A percentile compares a stretch with the other conserved stretches of the same genome.
Conservation (phyloP, 2,113 vertebrate species). For the Dascyllus trimaculatus region DNA sequence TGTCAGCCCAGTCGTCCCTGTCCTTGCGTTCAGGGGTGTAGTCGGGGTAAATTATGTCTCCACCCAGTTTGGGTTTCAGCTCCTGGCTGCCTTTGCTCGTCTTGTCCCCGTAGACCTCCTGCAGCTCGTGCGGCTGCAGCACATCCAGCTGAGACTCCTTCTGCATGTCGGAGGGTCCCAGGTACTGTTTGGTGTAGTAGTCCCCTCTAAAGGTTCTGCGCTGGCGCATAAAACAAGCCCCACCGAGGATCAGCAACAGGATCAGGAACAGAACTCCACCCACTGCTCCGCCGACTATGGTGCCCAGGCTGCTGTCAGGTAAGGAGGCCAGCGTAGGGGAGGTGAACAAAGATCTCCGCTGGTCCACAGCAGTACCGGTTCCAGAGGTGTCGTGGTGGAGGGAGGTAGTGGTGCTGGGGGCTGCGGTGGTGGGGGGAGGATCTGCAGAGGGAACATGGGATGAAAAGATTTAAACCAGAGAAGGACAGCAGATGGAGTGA, state of each 20-base stretch:
- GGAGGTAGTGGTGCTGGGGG: slow-evolving; percentile 88
- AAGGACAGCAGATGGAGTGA: slow-evolving; percentile 73
- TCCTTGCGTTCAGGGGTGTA: slow-evolving; percentile 92
- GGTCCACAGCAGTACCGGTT: slow-evolving; percentile 86
- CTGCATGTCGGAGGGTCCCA: slow-evolving; percentile 96
- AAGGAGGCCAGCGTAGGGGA: slow-evolving; percentile 89
- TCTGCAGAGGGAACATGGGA: slow-evolving; percentile 88
- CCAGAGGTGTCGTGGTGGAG: slow-evolving; percentile 83
- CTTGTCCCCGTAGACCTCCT: slow-evolving; percentile 93
- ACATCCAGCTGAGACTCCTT: slow-evolving; percentile 97
- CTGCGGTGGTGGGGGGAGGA: slow-evolving; percentile 93
- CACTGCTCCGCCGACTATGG: slow-evolving; percentile 90
- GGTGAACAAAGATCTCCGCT: slow-evolving; percentile 83
- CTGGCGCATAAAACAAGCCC: slow-evolving; percentile 90
- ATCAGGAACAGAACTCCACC: slow-evolving; percentile 93
- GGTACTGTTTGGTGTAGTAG: slow-evolving; percentile 99
- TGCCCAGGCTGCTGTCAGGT: slow-evolving; percentile 90
- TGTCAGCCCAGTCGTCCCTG: slow-evolving; percentile 89
- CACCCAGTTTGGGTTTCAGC: slow-evolving; percentile 91
- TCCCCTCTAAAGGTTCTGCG: slow-evolving; percentile 96
- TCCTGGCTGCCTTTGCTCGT: slow-evolving; percentile 92
- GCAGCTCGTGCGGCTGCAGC: slow-evolving; percentile 94
- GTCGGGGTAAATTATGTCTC: slow-evolving; percentile 92
- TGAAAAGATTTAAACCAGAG: slow-evolving; percentile 82
- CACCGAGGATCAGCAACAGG: slow-evolving; percentile 89